Evolutionary conservation across 2,113 vertebrate genomes (phyloP).

Genomic region (Coregonus clupeaformis): DNA sequence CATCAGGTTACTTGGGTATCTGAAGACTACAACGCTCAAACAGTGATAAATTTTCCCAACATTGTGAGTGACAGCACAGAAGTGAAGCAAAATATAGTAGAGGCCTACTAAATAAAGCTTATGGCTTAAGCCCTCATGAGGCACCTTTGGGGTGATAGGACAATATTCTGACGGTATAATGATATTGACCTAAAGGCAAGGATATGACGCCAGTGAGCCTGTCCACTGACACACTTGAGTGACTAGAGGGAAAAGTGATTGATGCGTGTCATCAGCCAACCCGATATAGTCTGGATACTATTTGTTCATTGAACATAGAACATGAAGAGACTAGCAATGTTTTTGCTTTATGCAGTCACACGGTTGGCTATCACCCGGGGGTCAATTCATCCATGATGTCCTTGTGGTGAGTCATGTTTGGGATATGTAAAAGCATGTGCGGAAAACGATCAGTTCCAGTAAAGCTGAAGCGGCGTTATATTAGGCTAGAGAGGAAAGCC

Average conservation of each 20-base stretch:
- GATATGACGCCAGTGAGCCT: too few species aligned
- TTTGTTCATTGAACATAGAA: not conserved
- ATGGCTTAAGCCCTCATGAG: too few species aligned
- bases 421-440: constrained; percentile 58
- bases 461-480: constrained; percentile 58
- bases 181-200: too few species aligned
- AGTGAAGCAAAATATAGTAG: not conserved
- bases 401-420: constrained; percentile 65
- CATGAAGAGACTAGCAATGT: not conserved
- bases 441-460: constrained; percentile 69
- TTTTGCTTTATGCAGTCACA: too few species aligned
- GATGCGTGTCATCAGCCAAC: too few species aligned
- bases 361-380: too few species aligned
- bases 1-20: not conserved
- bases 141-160: too few species aligned
- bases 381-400: constrained; percentile 33
- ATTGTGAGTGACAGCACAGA: not conserved
- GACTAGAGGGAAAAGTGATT: too few species aligned
- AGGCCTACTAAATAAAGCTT: too few species aligned
- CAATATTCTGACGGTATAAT: too few species aligned
- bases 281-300: not conserved
- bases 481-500: constrained; percentile 19
- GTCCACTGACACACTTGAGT: too few species aligned
- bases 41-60: not conserved
- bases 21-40: not conserved